Percentiles rank a stretch among this genome's conserved stretches.
These are phyloP conservation scores for Drosophila prolongata DNA, from an alignment of 2,888 invertebrate species.

Conservation along the genomic window DNA sequence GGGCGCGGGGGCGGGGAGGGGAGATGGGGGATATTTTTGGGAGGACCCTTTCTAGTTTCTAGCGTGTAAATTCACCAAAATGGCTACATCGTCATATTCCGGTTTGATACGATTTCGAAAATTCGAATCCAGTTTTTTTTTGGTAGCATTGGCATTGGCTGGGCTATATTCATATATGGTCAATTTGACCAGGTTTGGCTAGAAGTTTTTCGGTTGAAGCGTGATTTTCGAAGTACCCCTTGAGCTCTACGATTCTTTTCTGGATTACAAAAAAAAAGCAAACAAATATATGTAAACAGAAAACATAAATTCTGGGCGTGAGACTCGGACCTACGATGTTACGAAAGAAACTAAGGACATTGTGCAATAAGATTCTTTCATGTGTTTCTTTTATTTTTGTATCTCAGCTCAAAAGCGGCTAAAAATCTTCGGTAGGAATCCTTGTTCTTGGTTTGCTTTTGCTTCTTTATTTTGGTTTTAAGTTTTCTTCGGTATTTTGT, in stretches of 20 bases:
- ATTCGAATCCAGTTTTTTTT: conserved; percentile 4
- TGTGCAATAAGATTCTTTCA: conserved; percentile 30
- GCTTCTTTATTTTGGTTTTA: conserved; percentile 30
- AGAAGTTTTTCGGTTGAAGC: conserved; percentile 47
- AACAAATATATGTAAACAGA: too few species aligned
- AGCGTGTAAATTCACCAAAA: conserved; percentile 61
- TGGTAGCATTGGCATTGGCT: conserved; percentile 14
- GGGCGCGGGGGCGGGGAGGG: neutral
- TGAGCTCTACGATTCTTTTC: conserved; percentile 41
- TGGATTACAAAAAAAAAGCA: conserved; percentile 11
- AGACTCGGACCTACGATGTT: conserved; percentile 14
- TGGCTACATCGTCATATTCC: conserved; percentile 9
- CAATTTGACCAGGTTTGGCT: conserved; percentile 32
- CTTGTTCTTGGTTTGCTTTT: neutral
- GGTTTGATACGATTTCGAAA: conserved; percentile 3
- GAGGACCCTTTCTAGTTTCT: conserved; percentile 16
- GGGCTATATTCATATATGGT: conserved; percentile 10
- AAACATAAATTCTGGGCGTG: conserved; percentile 12
- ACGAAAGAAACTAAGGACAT: conserved; percentile 20
- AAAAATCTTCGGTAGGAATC: conserved; percentile 18
- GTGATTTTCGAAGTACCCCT: conserved; percentile 53
- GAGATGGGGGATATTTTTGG: neutral
- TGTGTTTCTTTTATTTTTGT: neutral
- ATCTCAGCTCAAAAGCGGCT: conserved; percentile 39
- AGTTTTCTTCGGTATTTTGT: conserved; percentile 44